phyloP scores from a whole-genome alignment of 2,113 vertebrate genomes.

The Chamaea fasciata region DNA sequence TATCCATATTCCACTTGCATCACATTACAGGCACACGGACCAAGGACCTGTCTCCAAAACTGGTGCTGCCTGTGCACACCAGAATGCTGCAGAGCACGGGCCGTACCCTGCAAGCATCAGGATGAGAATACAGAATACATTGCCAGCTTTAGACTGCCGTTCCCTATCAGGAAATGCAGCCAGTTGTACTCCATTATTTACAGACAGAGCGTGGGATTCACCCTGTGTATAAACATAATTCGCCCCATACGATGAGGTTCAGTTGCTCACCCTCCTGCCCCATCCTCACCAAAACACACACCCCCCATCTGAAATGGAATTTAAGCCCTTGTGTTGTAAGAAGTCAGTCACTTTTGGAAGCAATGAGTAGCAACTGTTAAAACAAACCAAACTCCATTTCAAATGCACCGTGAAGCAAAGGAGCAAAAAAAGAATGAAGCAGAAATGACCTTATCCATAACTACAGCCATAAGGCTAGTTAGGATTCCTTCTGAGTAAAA shows the following conservation, averaged over 20 bases:
- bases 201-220: neutral
- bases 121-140: neutral
- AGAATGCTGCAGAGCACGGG: neutral
- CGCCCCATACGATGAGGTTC: neutral
- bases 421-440: neutral
- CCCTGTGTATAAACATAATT: neutral
- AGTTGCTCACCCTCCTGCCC: neutral
- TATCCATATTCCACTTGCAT: neutral
- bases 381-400: slow-evolving; percentile 38
- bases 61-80: too few species aligned
- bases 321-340: neutral
- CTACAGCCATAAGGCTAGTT: neutral
- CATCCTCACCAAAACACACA: neutral
- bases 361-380: slow-evolving; percentile 44
- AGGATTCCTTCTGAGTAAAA: slow-evolving; percentile 61
- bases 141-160: too few species aligned
- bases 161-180: neutral
- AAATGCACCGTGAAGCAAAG: neutral
- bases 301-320: neutral
- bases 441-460: slow-evolving; percentile 35
- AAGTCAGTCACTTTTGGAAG: neutral
- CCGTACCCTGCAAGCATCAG: neutral
- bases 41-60: too few species aligned
- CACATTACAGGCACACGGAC: accelerated
- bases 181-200: neutral